Evolutionary conservation across 1,140 invertebrate genomes (phyloP), one percentile per base, ranked within the genome.

Genomic region (Megalonaias nervosa): DNA sequence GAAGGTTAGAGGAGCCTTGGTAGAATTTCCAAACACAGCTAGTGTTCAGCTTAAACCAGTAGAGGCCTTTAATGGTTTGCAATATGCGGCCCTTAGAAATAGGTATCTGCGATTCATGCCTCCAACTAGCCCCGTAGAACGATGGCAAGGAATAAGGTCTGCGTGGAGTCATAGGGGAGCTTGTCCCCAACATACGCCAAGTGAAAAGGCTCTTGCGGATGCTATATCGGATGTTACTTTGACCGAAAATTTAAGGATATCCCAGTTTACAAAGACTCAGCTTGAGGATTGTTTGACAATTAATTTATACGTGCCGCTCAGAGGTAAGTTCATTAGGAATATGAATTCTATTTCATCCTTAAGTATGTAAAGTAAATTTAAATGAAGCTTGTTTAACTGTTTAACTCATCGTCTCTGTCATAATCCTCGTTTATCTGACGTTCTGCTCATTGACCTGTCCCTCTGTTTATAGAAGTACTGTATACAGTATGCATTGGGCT

Each of bases 201-300:
- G 96, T 89, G 94, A 97, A 78, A 92, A 74, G 71, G 81, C 85
- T 17, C 74, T 86, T 19, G 61, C 65, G 71, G 87, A 90, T 67
- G 94, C 93, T 73, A 97, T 98, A 93, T 97, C 97, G 11, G 94
- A 94, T 79, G 97, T 96, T 4, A 92, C 97, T 65, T 91, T 97
- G 80, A 95, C 97, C 86, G 96, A 97, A 87, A 92, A 99, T 74
- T 95, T 95, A 86, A 93, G 96, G 84, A 93, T 98, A 86, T 91
- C 97, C 79, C 96, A 96, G 14, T 95, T 96, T 89, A 92, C 99
- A 67, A 93, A 93, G 81, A 95, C 98, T 88, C 97, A 98, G 91
- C 96, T 94, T 82, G 98, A 99, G 92, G 98, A 99, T 92, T 99
- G 98, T 89, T 93, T 99, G 58, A 98, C 98, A 90, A 92, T 99